phyloP scores from a whole-genome alignment of 2,888 invertebrate species.

The Galeruca laticollis region DNA sequence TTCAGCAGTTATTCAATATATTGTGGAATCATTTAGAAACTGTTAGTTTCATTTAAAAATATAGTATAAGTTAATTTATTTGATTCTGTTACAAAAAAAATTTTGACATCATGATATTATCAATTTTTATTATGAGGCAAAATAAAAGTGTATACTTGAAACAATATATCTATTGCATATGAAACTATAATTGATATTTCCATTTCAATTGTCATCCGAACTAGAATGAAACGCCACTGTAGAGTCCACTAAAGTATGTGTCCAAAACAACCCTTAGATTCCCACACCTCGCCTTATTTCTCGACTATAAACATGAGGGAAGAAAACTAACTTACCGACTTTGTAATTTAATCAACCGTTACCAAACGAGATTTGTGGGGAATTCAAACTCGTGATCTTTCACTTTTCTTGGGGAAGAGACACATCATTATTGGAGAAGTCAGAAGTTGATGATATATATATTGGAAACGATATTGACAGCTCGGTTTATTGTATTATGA shows the following conservation, averaged over 20 bases:
- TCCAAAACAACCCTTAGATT: conserved; percentile 37
- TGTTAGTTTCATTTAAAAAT: too few relatives aligned
- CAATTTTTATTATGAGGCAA: too few relatives aligned
- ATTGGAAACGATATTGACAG: conserved; percentile 26
- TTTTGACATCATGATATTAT: too few relatives aligned
- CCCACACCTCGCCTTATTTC: conserved; percentile 44
- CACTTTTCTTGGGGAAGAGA: conserved; percentile 28
- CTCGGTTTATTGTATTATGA: conserved; percentile 35
- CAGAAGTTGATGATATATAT: conserved; percentile 22
- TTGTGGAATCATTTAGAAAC: too few relatives aligned
- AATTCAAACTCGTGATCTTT: conserved; percentile 37
- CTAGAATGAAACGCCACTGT: conserved; percentile 44
- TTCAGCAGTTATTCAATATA: too few relatives aligned
- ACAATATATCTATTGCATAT: too few relatives aligned
- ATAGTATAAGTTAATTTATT: too few relatives aligned
- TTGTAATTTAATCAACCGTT: conserved; percentile 48
- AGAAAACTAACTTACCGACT: conserved; percentile 48
- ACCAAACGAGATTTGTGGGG: conserved; percentile 39
- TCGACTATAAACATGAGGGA: conserved; percentile 39
- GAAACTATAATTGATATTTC: too few relatives aligned
- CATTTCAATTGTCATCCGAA: too few relatives aligned
- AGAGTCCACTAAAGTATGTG: conserved; percentile 34
- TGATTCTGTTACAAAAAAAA: too few relatives aligned
- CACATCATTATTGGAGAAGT: conserved; percentile 21
- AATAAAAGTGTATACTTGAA: too few relatives aligned